Evolutionary conservation across 2,888 invertebrate species (phyloP).

Genomic region (Lathronympha strigana): DNA sequence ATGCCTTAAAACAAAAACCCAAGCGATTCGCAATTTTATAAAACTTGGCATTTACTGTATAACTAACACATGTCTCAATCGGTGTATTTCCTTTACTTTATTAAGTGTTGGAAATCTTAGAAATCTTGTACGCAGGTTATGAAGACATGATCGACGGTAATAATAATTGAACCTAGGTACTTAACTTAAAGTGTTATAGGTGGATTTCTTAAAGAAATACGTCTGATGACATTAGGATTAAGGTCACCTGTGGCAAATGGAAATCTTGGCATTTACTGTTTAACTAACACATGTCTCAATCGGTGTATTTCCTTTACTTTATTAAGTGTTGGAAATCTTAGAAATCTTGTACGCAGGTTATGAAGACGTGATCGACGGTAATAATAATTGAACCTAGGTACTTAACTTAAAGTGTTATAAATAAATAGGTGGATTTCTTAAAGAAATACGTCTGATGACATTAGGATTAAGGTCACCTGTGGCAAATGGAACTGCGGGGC

Average conservation of each 20-base stretch:
- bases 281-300: slow-evolving; percentile 18
- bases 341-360: not conserved
- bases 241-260: too few relatives aligned
- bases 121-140: not conserved
- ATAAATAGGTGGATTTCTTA: not conserved
- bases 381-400: too few relatives aligned
- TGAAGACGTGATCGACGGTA: slow-evolving; percentile 1
- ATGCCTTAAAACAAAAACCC: slow-evolving; percentile 9
- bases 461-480: too few relatives aligned
- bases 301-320: slow-evolving; percentile 1
- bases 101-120: slow-evolving; percentile 13
- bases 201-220: not conserved
- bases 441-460: too few relatives aligned
- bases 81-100: slow-evolving; percentile 4
- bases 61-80: slow-evolving; percentile 17
- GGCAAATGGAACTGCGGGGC: too few relatives aligned
- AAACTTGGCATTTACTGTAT: too few relatives aligned
- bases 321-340: slow-evolving; percentile 13
- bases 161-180: too few relatives aligned
- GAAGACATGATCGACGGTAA: not conserved
- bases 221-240: too few relatives aligned
- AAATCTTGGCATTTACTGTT: too few relatives aligned
- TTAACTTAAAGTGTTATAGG: not conserved
- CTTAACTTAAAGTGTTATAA: not conserved
- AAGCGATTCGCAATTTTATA: too few relatives aligned